phyloP scores from a whole-genome alignment of 2,888 invertebrate genomes.

The Tetragonisca angustula region DNA sequence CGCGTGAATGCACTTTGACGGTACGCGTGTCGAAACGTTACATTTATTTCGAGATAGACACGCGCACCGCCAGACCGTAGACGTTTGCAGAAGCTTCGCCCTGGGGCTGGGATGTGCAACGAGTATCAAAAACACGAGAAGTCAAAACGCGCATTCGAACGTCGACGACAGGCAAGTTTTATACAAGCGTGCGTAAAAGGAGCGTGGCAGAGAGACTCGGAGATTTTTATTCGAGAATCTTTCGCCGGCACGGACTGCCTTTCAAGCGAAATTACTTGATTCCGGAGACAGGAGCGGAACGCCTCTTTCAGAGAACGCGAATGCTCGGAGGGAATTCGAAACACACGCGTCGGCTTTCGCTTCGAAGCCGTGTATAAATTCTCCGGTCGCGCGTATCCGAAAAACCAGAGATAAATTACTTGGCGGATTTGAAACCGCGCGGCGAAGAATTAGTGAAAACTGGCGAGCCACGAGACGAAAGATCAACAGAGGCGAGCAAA shows the following conservation, averaged over 20 bases:
- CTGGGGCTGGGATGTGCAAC: conserved; percentile 49
- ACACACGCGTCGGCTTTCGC: not conserved
- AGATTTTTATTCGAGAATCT: not conserved
- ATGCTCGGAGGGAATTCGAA: not conserved
- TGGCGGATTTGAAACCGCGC: conserved; percentile 26
- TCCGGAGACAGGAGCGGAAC: no score
- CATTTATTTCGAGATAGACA: conserved; percentile 58
- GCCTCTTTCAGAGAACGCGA: not conserved
- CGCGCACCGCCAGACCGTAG: conserved; percentile 7
- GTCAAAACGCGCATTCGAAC: conserved; percentile 55
- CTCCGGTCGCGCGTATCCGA: not conserved
- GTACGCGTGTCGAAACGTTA: conserved; percentile 59
- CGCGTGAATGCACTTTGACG: conserved; percentile 63
- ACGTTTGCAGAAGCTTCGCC: conserved; percentile 9
- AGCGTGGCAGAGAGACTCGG: not conserved
- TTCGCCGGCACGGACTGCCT: not conserved
- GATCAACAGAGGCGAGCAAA: not conserved
- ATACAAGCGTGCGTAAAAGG: not conserved
- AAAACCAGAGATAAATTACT: no score
- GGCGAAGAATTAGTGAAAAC: conserved; percentile 26
- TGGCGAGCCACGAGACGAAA: not conserved
- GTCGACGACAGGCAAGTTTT: conserved; percentile 33
- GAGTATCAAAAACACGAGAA: conserved; percentile 57
- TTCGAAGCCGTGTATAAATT: conserved; percentile 7
- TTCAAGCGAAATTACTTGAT: not conserved